These are phyloP conservation scores for Steinernema scapterisci DNA, from an alignment of 2,888 invertebrate species.

Conservation along the genomic window DNA sequence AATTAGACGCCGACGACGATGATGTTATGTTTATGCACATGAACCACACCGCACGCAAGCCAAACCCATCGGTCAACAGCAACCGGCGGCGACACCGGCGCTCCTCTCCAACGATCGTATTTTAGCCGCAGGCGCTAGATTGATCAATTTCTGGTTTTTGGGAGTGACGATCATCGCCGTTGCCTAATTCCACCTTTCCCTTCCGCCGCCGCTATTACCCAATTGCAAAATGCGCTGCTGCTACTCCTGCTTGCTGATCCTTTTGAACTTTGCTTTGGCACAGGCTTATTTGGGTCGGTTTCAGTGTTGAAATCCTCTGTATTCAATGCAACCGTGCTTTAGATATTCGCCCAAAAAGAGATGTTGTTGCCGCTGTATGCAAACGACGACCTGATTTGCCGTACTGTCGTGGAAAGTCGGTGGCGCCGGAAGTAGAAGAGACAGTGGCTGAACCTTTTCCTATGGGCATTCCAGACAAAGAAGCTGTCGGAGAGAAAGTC, in stretches of 20 bases:
- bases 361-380: conserved; percentile 1
- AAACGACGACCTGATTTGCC: conserved; percentile 15
- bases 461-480: conserved; percentile 1
- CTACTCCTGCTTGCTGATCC: background rate
- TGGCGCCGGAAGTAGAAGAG: background rate
- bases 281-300: background rate
- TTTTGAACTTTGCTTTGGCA: background rate
- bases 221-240: conserved; percentile 17
- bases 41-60: conserved; percentile 5
- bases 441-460: background rate
- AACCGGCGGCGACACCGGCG: background rate
- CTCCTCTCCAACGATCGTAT: background rate
- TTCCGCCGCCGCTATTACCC: conserved; percentile 10
- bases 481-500: background rate
- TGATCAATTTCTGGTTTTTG: conserved; percentile 28
- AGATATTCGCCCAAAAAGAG: conserved; percentile 7
- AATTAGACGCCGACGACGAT: too few species aligned
- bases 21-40: background rate
- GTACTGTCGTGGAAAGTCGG: background rate
- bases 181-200: conserved; percentile 28
- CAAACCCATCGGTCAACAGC: conserved; percentile 30
- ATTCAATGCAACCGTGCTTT: background rate
- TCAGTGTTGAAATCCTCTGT: background rate
- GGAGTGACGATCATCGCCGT: conserved; percentile 12
- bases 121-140: conserved; percentile 25